A percentile compares a stretch with the other conserved stretches of the same genome.
Conservation (phyloP, 2,797 vertebrate genomes). For the Poecilia velifera region DNA sequence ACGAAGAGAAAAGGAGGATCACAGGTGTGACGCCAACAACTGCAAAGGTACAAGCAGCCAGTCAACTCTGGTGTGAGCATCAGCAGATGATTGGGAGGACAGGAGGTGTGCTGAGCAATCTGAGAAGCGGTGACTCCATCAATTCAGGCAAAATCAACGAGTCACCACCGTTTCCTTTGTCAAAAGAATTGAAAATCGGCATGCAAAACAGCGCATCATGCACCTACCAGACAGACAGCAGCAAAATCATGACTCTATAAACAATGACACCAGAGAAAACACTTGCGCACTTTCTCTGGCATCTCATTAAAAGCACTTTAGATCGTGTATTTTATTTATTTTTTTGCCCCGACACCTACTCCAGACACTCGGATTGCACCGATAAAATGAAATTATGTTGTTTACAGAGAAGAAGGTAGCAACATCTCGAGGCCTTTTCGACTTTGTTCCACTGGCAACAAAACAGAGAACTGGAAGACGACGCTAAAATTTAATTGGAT, state of each 20-base stretch:
- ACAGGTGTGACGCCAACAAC: neutral
- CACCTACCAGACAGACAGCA: neutral
- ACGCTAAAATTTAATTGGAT: conserved; percentile 78
- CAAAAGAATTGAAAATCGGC: neutral
- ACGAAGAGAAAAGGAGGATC: neutral
- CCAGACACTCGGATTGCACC: neutral
- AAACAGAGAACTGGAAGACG: conserved; percentile 32
- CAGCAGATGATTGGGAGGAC: neutral
- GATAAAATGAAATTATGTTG: neutral
- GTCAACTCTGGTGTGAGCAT: neutral
- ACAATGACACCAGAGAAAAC: neutral
- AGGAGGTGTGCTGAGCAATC: neutral
- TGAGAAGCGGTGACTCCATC: neutral
- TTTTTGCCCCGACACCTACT: neutral
- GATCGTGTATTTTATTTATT: neutral
- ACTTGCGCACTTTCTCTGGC: neutral
- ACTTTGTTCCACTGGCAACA: conserved; percentile 19
- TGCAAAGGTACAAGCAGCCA: neutral
- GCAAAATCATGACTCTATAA: neutral
- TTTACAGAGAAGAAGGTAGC: neutral
- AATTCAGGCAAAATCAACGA: neutral
- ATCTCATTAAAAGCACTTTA: neutral
- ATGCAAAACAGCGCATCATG: neutral
- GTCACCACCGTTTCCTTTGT: neutral
- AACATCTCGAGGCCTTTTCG: neutral